phyloP scores from a whole-genome alignment of 2,797 vertebrate species.

The Melanotaenia maccullochi region DNA sequence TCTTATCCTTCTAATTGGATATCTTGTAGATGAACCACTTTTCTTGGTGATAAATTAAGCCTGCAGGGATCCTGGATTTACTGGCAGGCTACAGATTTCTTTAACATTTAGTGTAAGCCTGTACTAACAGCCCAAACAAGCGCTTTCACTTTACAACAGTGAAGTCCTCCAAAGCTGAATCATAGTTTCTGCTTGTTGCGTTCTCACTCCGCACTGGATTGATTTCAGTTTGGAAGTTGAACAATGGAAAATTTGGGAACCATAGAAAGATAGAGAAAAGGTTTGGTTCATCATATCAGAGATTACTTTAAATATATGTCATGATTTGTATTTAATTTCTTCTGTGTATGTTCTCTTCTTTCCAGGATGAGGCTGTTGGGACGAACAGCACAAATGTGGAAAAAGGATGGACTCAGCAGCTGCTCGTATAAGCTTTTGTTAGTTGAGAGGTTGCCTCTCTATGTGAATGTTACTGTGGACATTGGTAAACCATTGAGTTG shows the following conservation, averaged over 20 bases:
- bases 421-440: conserved; percentile 89
- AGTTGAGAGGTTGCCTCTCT: conserved; percentile 84
- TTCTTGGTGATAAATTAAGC: not conserved
- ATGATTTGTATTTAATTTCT: not conserved
- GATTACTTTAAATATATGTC: not conserved
- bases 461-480: conserved; percentile 92
- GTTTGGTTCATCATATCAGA: not conserved
- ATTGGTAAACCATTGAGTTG: conserved; percentile 79
- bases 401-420: conserved; percentile 90
- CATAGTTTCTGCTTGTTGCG: too few species aligned
- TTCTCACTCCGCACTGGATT: not conserved
- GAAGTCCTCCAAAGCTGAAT: too few species aligned
- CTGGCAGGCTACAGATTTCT: too few species aligned
- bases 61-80: not conserved
- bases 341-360: not conserved
- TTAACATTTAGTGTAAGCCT: too few species aligned
- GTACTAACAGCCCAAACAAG: too few species aligned
- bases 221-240: not conserved
- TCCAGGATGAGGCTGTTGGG: conserved; percentile 90
- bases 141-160: too few species aligned
- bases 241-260: too few species aligned
- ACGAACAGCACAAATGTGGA: conserved; percentile 86
- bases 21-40: not conserved
- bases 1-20: not conserved
- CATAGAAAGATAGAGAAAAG: too few species aligned